phyloP scores from a whole-genome alignment of 2,113 vertebrate species.

The Tylochromis polylepis region DNA sequence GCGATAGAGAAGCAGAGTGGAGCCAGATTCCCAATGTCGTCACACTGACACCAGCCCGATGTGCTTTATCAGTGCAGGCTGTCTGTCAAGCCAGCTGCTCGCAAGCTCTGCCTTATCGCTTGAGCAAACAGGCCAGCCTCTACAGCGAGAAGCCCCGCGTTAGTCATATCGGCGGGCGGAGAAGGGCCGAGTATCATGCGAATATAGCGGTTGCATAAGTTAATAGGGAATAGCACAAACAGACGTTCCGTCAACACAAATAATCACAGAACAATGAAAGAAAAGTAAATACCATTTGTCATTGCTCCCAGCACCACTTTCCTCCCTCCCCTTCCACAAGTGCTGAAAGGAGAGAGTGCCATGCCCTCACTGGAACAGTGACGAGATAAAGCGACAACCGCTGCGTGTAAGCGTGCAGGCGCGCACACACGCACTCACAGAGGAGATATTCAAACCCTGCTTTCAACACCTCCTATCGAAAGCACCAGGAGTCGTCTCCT shows the following conservation, averaged over 20 bases:
- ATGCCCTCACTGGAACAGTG: slow-evolving; percentile 23
- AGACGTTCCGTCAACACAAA: background rate
- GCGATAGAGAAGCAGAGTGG: slow-evolving; percentile 35
- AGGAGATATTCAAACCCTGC: slow-evolving; percentile 55
- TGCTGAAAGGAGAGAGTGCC: slow-evolving; percentile 50
- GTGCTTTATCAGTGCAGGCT: slow-evolving; percentile 55
- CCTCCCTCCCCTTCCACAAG: slow-evolving; percentile 3
- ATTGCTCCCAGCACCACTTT: slow-evolving; percentile 7
- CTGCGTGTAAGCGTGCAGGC: background rate
- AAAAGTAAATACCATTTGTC: slow-evolving; percentile 24
- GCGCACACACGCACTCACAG: background rate
- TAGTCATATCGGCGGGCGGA: slow-evolving; percentile 23
- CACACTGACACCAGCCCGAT: slow-evolving; percentile 52
- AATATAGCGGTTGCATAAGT: background rate
- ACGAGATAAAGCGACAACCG: slow-evolving; percentile 49
- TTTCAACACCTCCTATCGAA: slow-evolving; percentile 70
- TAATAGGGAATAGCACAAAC: background rate
- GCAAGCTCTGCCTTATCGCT: slow-evolving; percentile 53
- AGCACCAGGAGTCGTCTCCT: slow-evolving; percentile 58
- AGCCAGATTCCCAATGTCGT: slow-evolving; percentile 63
- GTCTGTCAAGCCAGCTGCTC: slow-evolving; percentile 49
- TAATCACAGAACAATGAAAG: background rate
- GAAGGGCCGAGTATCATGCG: background rate
- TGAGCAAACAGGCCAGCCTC: slow-evolving; percentile 43
- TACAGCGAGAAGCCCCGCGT: slow-evolving; percentile 19